Evolutionary conservation across 2,113 vertebrate species (phyloP), one percentile per base, ranked within the genome.

Genomic region (Sceloporus tristichus): DNA sequence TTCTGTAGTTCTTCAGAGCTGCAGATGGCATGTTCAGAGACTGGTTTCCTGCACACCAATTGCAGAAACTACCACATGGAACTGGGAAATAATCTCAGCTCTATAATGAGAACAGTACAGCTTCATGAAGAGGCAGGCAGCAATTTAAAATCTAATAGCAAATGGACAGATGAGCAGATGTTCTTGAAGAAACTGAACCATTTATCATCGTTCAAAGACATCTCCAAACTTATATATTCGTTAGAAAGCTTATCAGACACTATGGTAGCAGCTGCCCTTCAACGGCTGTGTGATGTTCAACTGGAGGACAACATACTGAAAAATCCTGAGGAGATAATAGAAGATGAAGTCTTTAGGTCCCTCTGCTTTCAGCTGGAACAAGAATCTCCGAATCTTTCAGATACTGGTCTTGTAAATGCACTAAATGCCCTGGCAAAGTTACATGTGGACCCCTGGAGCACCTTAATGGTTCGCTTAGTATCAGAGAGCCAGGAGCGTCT

Each of bases 261-360:
- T 40, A 94, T 97, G 96, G 97, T 97, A 0, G 97, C 97, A 0
- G 94, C 94, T 34, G 97, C 95, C 5, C 95, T 99, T 27, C 97
- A 97, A 76, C 96, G 95, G n/a, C 95, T 99, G 82, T 98, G 97
- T 40, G 97, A 99, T 86, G 48, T 98, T 86, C 98, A 97, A 87
- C 92, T 88, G 40, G 96, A 92, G 18, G 93, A 87, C 0, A 19
- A 0, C 0, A 87, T 90, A 0, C 92, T 97, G n/a, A 95, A 91
- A 62, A 95, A 97, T 29, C 96, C 96, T 0, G 10, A 85, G 27
- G 84, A 23, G 4, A 70, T 98, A 8, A 90, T 98, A 66, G 96
- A 97, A 53, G 95, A 96, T 7, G 86, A 94, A 2, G 29, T 91
- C 79, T 96, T 99, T 80, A 96, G 92, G 78, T 95, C 97, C 0